A percentile compares a stretch with the other conserved stretches of the same genome.
These are phyloP conservation scores for Eptesicus fuscus DNA, from an alignment of 2,113 vertebrate species.

Conservation along the genomic window DNA sequence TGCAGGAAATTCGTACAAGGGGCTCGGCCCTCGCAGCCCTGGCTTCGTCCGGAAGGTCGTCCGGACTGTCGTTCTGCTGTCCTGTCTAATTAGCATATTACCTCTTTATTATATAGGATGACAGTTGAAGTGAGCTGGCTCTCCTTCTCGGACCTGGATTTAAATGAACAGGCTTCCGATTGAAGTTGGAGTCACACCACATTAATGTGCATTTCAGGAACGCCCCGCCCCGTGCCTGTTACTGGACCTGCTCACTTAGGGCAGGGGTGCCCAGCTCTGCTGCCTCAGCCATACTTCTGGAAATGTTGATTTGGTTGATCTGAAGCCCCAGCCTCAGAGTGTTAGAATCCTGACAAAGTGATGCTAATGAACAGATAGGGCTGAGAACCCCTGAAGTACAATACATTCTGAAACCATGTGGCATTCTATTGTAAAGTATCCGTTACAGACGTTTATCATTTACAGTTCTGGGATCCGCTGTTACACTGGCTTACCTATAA, in stretches of 20 bases:
- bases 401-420: neutral
- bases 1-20: too few relatives aligned
- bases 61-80: too few relatives aligned
- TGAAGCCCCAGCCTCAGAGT: neutral
- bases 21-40: too few relatives aligned
- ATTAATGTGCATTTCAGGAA: constrained; percentile 48
- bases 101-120: neutral
- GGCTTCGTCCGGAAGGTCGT: too few relatives aligned
- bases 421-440: neutral
- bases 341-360: neutral
- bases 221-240: neutral
- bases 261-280: neutral
- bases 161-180: constrained; percentile 78
- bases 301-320: neutral
- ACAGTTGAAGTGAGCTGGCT: constrained; percentile 70
- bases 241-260: constrained; percentile 1
- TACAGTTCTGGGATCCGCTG: neutral
- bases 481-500: neutral
- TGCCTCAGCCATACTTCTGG: neutral
- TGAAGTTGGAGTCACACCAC: constrained; percentile 58
- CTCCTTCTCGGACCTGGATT: constrained; percentile 74
- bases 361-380: neutral
- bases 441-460: neutral
- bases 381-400: neutral
- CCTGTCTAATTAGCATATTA: too few relatives aligned